Evolutionary conservation across 2,888 invertebrate species (phyloP).

Genomic region (Drosophila ustulata): DNA sequence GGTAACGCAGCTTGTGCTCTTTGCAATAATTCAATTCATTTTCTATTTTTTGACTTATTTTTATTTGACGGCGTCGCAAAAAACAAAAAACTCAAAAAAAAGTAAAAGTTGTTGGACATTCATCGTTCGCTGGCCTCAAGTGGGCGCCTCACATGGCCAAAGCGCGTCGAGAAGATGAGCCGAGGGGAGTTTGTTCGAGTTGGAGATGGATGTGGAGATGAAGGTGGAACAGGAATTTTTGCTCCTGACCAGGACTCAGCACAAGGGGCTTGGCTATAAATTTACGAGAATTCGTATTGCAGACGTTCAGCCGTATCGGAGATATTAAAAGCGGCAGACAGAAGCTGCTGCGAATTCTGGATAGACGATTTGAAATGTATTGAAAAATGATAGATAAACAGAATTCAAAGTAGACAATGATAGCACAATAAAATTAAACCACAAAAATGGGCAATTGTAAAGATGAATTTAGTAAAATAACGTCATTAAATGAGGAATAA

Average conservation of each 20-base stretch:
- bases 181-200: background rate
- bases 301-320: constrained; percentile 42
- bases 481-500: too few relatives aligned
- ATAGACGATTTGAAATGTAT: constrained; percentile 1
- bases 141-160: constrained; percentile 18
- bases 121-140: constrained; percentile 56
- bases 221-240: background rate
- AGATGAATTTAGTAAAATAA: too few relatives aligned
- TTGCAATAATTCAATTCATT: constrained; percentile 83
- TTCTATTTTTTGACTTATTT: constrained; percentile 81
- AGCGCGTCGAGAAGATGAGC: constrained; percentile 4
- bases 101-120: constrained; percentile 66
- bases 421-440: too few relatives aligned
- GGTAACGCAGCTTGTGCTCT: constrained; percentile 62
- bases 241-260: constrained; percentile 2
- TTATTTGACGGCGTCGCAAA: constrained; percentile 63
- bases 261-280: constrained; percentile 56
- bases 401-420: too few relatives aligned
- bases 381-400: background rate
- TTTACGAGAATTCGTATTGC: constrained; percentile 56
- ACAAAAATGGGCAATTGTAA: too few relatives aligned
- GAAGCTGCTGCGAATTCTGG: constrained; percentile 1
- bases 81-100: constrained; percentile 33
- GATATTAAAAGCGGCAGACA: constrained; percentile 23
- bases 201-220: background rate